These are phyloP conservation scores for Eonycteris spelaea DNA, from an alignment of 2,113 vertebrate species.

Conservation along the genomic window DNA sequence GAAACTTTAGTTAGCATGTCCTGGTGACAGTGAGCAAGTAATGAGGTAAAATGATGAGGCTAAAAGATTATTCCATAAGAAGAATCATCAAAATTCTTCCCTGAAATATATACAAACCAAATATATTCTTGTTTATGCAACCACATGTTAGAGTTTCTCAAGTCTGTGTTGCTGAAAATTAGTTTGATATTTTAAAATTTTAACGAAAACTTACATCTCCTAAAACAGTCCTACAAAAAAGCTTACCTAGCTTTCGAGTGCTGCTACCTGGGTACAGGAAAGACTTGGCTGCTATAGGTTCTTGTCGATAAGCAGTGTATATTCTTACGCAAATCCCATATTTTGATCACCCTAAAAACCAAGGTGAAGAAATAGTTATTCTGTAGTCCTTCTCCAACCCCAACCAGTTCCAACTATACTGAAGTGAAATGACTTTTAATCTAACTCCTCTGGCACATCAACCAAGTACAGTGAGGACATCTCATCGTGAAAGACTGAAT, in stretches of 20 bases:
- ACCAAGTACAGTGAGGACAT: neutral
- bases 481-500: slow-evolving; percentile 21
- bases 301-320: slow-evolving; percentile 88
- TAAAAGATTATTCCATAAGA: neutral
- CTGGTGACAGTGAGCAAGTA: neutral
- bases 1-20: neutral
- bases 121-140: neutral
- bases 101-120: slow-evolving; percentile 4
- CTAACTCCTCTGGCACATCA: neutral
- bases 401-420: neutral
- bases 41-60: neutral
- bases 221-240: neutral
- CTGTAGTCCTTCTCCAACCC: neutral
- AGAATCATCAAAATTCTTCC: neutral
- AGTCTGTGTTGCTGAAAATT: slow-evolving; percentile 10
- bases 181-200: neutral
- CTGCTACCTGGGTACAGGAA: slow-evolving; percentile 93
- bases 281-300: slow-evolving; percentile 86
- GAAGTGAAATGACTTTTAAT: slow-evolving; percentile 41
- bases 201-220: neutral
- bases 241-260: slow-evolving; percentile 92
- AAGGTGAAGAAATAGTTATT: slow-evolving; percentile 13
- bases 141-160: neutral
- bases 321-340: slow-evolving; percentile 97
- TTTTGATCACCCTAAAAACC: slow-evolving; percentile 90